Evolutionary conservation across 53 echinoderm and acorn worm species (phyloP), one percentile per base, ranked within the genome.

Genomic region (Apostichopus leukothele): DNA sequence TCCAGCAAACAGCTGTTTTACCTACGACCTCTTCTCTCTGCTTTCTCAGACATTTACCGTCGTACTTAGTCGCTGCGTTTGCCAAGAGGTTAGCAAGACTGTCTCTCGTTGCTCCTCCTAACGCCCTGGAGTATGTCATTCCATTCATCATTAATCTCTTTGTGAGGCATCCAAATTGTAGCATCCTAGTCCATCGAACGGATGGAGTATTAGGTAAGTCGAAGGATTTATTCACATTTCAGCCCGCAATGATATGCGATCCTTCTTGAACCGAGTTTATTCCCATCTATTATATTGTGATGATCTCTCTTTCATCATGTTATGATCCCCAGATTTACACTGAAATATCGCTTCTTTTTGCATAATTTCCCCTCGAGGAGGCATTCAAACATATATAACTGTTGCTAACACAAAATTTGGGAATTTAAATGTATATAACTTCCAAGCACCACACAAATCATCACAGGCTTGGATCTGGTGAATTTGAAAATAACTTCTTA

Each of bases 111-210:
- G 99, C 99, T 60, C 99, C 96, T 79, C 94, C 99, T 53, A 66
- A 93, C 12, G 95, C 91, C 61, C 76, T 94, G 39, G 88, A 89
- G 94, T 87, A 96, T 89, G 83, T 99, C 74, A 92, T 99, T 53
- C 99, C 99, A 1, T 95, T 99, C 66, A 91, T 99, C 53, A 94
- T 94, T 54, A 99, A 99, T 88, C 91, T 99, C 23, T 88, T 99
- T 18, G 91, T 94, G 88, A 89, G 99, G 13, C 99, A 99, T 88
- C 92, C 96, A 5, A 99, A 88, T 68, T 94, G 95, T 51, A 92
- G 89, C 78, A 89, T 93, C 39, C 83, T 99, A 83, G 87, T 99
- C 10, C 92, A 96, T 75, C 90, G 93, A 74, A 76, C 86, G 8
- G 90, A 96, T 20, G 93, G 96, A 5, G 88, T 90, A 7, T 89